A percentile compares a stretch with the other conserved stretches of the same genome.
phyloP scores from a whole-genome alignment of 2,888 invertebrate species.

The Aphrophora alni region DNA sequence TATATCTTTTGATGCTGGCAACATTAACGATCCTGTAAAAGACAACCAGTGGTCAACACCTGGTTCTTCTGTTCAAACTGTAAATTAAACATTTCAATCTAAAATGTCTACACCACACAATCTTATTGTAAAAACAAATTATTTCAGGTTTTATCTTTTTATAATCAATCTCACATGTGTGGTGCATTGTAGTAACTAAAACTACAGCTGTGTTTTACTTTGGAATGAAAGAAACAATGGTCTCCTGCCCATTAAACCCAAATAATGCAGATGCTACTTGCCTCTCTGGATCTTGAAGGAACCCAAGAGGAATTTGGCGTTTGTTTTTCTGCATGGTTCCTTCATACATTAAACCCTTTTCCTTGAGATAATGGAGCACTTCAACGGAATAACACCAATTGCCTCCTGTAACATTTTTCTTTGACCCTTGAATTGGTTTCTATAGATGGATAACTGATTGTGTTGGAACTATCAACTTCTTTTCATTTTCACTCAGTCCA shows the following conservation, averaged over 20 bases:
- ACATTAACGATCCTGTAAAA: too few species aligned
- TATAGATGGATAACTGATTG: slow-evolving; percentile 49
- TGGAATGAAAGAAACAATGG: slow-evolving; percentile 35
- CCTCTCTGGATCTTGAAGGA: slow-evolving; percentile 12
- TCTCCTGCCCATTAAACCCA: slow-evolving; percentile 40
- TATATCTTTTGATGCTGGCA: too few species aligned
- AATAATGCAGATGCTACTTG: slow-evolving; percentile 13
- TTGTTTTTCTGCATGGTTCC: slow-evolving; percentile 30
- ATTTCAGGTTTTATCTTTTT: too few species aligned
- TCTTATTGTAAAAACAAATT: too few species aligned
- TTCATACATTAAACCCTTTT: background rate
- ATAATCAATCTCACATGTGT: too few species aligned
- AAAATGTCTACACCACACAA: too few species aligned
- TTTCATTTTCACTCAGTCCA: slow-evolving; percentile 47
- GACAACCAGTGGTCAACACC: too few species aligned
- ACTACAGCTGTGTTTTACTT: slow-evolving; percentile 40
- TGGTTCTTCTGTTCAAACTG: too few species aligned
- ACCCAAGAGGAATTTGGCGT: slow-evolving; percentile 25
- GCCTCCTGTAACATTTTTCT: slow-evolving; percentile 52
- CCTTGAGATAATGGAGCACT: too few species aligned
- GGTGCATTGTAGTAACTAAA: slow-evolving; percentile 42
- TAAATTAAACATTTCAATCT: too few species aligned
- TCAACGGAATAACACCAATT: too few species aligned
- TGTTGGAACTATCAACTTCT: slow-evolving; percentile 47
- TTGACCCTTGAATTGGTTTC: slow-evolving; percentile 49